Evolutionary conservation across 1,140 invertebrate genomes (phyloP), one percentile per base, ranked within the genome.

Genomic region (Globodera rostochiensis): DNA sequence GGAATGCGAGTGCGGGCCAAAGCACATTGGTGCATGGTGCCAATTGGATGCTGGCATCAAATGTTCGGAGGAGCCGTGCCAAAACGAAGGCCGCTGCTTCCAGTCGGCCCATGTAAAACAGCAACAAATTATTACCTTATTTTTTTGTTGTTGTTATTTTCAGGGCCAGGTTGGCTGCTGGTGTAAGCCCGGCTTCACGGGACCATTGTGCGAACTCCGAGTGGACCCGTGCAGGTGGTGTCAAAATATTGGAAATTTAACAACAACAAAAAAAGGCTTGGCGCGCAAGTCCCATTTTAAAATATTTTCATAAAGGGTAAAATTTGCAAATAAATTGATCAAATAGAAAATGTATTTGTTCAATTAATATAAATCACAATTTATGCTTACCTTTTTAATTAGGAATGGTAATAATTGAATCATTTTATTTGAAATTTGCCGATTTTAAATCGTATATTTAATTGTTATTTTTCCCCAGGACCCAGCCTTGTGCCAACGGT

Each of bases 401-500:
- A 53, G 13, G 13, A 4, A 53, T n/a, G n/a, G n/a, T n/a, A 8
- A 53, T 11, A 53, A 9, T 15, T 53, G 4, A 9, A 1, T 53
- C 8, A 53, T 53, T 53, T 53, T 11, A 53, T 11, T 53, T 53
- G 15, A 53, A 53, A 9, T 53, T 9, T 53, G 6, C 9, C 53
- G 15, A 53, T 53, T 53, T 53, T 11, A 0, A 36, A 36, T 36
- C 9, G 8, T 53, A 53, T 11, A 53, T 7, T 53, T 53, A 53
- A 53, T 53, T 53, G 4, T 1, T 19, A 36, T 36, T 36, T 36
- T 36, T 4, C 11, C 13, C 6, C 19, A 64, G 13, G 25, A 13
- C 60, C 19, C 79, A 73, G 71, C 86, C 82, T 25, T 87, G 86
- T 67, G 25, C 77, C 36, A 86, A 87, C 67, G 87, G 84, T 9